These are phyloP conservation scores for Eueremaeus valkanovi DNA, from an alignment of 2,888 invertebrate species.

Conservation along the genomic window DNA sequence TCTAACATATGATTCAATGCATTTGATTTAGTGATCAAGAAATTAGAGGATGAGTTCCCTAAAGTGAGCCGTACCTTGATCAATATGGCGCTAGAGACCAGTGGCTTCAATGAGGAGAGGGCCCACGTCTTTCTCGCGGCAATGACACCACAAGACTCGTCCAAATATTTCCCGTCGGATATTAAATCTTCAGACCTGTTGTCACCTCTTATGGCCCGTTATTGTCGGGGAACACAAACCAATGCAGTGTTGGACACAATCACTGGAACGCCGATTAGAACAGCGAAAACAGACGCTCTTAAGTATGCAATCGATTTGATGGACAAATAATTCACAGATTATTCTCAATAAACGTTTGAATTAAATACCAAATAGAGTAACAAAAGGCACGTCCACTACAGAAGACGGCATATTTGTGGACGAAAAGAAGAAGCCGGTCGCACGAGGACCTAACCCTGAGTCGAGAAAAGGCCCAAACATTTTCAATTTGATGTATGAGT, in stretches of 20 bases:
- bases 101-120: conserved; percentile 74
- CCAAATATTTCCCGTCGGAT: conserved; percentile 39
- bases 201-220: neutral
- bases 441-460: conserved; percentile 66
- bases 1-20: conserved; percentile 22
- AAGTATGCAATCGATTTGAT: neutral
- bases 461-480: conserved; percentile 66
- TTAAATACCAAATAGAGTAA: conserved; percentile 33
- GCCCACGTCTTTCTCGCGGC: conserved; percentile 70
- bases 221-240: conserved; percentile 33
- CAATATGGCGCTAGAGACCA: conserved; percentile 78
- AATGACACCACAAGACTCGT: conserved; percentile 47
- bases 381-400: conserved; percentile 55
- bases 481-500: conserved; percentile 31
- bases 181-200: neutral
- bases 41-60: conserved; percentile 66
- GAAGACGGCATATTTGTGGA: conserved; percentile 51
- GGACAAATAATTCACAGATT: neutral
- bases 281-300: neutral
- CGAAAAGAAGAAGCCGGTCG: conserved; percentile 32
- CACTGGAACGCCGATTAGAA: conserved; percentile 33
- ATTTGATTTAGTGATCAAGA: conserved; percentile 46
- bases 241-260: conserved; percentile 34
- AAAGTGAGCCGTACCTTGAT: conserved; percentile 75
- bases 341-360: neutral